Evolutionary conservation across 2,888 invertebrate species (phyloP).

Genomic region (Frankliniella intonsa): DNA sequence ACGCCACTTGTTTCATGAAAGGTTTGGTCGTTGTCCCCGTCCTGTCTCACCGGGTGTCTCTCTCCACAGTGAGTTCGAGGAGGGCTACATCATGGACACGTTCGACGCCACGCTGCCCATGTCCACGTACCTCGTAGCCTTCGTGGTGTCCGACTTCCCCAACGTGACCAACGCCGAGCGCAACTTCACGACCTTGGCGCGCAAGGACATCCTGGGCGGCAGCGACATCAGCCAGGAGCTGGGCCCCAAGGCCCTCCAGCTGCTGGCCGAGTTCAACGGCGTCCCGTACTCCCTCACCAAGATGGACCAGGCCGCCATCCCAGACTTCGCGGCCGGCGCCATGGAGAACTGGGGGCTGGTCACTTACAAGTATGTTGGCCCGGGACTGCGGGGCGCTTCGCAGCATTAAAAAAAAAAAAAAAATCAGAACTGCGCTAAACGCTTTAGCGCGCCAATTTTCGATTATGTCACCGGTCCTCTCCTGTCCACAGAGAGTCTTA

Average conservation of each 20-base stretch:
- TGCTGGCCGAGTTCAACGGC: background rate
- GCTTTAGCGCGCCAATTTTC: too few species aligned
- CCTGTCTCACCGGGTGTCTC: too few species aligned
- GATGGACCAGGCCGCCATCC: constrained; percentile 69
- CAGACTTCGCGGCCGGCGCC: constrained; percentile 71
- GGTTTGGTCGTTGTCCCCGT: too few species aligned
- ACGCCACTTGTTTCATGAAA: too few species aligned
- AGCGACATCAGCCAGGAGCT: background rate
- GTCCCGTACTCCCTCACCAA: constrained; percentile 48
- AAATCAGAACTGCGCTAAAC: too few species aligned
- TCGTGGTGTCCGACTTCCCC: constrained; percentile 70
- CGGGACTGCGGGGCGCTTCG: too few species aligned
- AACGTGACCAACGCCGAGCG: background rate
- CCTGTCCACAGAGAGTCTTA: background rate
- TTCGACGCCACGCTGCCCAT: background rate
- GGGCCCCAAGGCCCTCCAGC: background rate
- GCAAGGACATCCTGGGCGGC: background rate
- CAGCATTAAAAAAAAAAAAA: background rate
- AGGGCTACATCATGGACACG: background rate
- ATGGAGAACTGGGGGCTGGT: constrained; percentile 75
- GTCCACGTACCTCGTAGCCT: constrained; percentile 66
- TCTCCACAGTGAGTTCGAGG: too few species aligned
- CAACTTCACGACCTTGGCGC: background rate
- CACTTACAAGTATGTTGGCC: constrained; percentile 53
- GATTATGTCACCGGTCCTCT: background rate